Percentiles rank a stretch among this genome's conserved stretches.
Conservation (phyloP, 2,113 vertebrate genomes). For the Shinisaurus crocodilurus region DNA sequence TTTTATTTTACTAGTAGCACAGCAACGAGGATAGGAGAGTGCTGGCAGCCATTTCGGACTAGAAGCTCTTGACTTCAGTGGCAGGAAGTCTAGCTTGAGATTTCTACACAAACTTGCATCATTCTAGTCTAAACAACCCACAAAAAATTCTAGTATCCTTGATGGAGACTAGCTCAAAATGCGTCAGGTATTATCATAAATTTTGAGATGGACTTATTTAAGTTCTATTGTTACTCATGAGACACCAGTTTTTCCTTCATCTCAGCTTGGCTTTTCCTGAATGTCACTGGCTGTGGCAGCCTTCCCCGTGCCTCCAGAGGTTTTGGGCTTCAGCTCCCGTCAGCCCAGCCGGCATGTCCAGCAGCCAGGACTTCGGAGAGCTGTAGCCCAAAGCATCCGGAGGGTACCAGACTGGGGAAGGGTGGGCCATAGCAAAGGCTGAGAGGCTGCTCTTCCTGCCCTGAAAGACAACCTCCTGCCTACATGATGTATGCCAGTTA, state of each 20-base stretch:
- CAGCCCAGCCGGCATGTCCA: no score
- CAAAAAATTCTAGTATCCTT: not conserved
- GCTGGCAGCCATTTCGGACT: not conserved
- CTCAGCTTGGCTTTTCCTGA: not conserved
- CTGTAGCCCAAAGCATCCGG: no score
- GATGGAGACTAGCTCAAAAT: not conserved
- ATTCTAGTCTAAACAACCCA: not conserved
- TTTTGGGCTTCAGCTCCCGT: no score
- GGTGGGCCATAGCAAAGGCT: no score
- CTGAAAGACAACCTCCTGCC: not conserved
- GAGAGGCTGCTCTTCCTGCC: not conserved
- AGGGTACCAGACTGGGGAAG: no score
- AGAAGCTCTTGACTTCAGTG: not conserved
- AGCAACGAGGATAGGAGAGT: not conserved
- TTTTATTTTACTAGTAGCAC: accelerated
- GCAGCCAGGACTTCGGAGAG: no score
- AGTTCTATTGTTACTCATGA: not conserved
- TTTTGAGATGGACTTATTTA: not conserved
- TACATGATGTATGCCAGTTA: no score
- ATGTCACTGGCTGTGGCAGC: not conserved
- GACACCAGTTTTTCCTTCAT: not conserved
- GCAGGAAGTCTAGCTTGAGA: not conserved
- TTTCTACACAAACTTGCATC: not conserved
- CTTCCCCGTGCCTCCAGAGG: no score
- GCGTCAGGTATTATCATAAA: no score